These are phyloP conservation scores for Heteromurus nitidus DNA, from an alignment of 2,888 invertebrate genomes.

Conservation along the genomic window DNA sequence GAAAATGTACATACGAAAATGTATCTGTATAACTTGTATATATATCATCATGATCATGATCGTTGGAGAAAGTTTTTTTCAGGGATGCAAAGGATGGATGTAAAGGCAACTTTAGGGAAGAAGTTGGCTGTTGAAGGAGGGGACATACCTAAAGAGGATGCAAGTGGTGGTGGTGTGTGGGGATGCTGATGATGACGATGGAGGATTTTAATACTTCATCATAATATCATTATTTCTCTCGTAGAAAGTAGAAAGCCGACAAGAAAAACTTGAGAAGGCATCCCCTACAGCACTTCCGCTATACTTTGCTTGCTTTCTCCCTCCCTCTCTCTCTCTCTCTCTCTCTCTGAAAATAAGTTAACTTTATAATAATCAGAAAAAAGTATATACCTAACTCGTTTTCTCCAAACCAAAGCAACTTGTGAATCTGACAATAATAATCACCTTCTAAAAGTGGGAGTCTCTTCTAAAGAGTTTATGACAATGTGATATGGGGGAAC, in stretches of 20 bases:
- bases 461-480: not conserved
- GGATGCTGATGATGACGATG: not conserved
- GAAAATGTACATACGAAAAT: no score
- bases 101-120: not conserved
- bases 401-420: not conserved
- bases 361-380: slow-evolving; percentile 21
- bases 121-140: not conserved
- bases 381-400: not conserved
- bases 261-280: not conserved
- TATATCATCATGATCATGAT: not conserved
- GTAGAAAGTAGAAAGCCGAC: not conserved
- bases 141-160: not conserved
- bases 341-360: not conserved
- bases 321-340: not conserved
- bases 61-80: not conserved
- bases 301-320: not conserved
- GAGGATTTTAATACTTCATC: slow-evolving; percentile 18
- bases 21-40: no score
- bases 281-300: not conserved
- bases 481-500: not conserved
- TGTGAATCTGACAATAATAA: slow-evolving; percentile 5
- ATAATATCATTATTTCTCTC: slow-evolving; percentile 20
- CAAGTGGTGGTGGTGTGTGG: not conserved
- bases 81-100: not conserved
- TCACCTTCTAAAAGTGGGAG: not conserved